Conservation (phyloP, 2,888 invertebrate species). For the Pandemis corylana region DNA sequence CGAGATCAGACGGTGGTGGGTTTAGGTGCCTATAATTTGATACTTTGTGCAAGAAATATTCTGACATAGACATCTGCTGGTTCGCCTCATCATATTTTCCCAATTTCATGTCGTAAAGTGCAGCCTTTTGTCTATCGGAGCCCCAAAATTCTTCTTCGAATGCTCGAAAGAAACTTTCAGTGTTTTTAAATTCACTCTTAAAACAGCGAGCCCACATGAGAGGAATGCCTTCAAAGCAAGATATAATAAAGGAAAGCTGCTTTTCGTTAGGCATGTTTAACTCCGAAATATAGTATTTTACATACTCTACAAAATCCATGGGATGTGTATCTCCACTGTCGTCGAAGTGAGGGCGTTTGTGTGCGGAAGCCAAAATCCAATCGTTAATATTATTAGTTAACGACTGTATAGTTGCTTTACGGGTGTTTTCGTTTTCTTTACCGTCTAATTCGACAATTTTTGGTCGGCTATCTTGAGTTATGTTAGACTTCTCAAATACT, state of each 20-base stretch:
- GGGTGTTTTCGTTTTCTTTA: constrained; percentile 57
- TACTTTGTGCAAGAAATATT: constrained; percentile 79
- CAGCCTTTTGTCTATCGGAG: constrained; percentile 74
- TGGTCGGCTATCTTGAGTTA: constrained; percentile 57
- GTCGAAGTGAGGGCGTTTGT: constrained; percentile 76
- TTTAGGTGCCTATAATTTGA: constrained; percentile 76
- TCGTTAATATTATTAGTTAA: constrained; percentile 73
- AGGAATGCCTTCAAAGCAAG: constrained; percentile 77
- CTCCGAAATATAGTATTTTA: constrained; percentile 76
- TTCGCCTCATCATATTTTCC: constrained; percentile 75
- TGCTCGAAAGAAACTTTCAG: constrained; percentile 69
- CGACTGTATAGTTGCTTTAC: constrained; percentile 61
- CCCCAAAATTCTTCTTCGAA: constrained; percentile 82
- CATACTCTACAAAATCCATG: constrained; percentile 77
- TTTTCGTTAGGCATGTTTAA: constrained; percentile 71
- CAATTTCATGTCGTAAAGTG: constrained; percentile 77
- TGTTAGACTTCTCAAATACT: constrained; percentile 61
- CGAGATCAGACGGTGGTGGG: constrained; percentile 79
- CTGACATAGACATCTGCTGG: constrained; percentile 75
- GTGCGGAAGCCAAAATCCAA: constrained; percentile 74
- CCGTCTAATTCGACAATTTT: constrained; percentile 76
- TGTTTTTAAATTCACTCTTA: constrained; percentile 69
- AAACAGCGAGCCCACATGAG: constrained; percentile 81
- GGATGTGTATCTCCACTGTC: constrained; percentile 76
- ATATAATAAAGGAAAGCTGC: constrained; percentile 74